Conservation (phyloP, 1,140 invertebrate genomes). For the Lepidostoma basale region DNA sequence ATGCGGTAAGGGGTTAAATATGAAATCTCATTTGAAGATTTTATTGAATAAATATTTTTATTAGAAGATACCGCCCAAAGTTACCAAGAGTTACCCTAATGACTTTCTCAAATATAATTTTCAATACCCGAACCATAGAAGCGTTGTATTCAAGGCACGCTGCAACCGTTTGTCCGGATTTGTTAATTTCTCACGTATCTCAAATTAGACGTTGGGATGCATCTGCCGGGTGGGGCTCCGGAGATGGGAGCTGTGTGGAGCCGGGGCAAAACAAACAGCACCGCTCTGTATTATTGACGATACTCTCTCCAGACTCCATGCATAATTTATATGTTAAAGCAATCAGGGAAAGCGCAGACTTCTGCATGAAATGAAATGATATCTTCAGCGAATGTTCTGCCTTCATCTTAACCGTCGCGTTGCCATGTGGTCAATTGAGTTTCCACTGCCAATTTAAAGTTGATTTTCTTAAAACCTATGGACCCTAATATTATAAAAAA, state of each 20-base stretch:
- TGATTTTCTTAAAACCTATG: too few species aligned
- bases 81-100: too few species aligned
- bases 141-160: conserved; percentile 12
- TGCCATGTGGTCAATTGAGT: too few species aligned
- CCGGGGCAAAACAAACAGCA: conserved; percentile 1
- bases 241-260: neutral
- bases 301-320: conserved; percentile 12
- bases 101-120: too few species aligned
- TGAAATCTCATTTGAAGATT: too few species aligned
- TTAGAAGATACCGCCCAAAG: too few species aligned
- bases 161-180: neutral
- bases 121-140: neutral
- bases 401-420: too few species aligned
- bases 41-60: too few species aligned
- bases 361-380: conserved; percentile 5
- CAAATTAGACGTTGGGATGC: conserved; percentile 22
- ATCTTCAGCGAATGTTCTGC: neutral
- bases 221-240: neutral
- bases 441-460: too few species aligned
- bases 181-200: conserved; percentile 19
- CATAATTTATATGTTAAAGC: conserved; percentile 33
- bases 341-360: conserved; percentile 29
- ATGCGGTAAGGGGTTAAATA: too few species aligned
- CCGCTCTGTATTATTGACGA: conserved; percentile 30
- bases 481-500: too few species aligned